Evolutionary conservation across 2,113 vertebrate genomes (phyloP).

Genomic region (Onychorhynchus coronatus): DNA sequence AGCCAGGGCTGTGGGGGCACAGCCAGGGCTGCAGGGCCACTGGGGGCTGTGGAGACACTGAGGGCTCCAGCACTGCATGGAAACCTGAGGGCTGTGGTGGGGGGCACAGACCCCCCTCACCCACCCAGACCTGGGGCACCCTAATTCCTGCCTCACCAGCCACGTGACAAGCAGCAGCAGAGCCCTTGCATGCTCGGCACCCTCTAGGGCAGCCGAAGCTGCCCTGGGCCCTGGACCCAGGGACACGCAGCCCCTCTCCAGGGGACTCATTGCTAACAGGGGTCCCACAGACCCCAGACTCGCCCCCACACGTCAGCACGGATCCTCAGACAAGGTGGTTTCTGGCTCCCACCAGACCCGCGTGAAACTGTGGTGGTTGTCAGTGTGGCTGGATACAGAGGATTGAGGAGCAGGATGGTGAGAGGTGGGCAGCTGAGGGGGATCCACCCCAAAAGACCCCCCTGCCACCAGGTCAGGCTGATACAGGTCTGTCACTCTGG

Average conservation of each 20-base stretch:
- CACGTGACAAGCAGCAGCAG: neutral
- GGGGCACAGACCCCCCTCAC: neutral
- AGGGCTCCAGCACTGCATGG: neutral
- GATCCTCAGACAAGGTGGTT: rapidly evolving
- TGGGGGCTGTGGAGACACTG: neutral
- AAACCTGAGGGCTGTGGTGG: neutral
- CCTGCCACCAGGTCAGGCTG: neutral
- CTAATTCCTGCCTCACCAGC: rapidly evolving
- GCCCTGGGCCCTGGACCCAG: neutral
- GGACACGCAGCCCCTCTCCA: neutral
- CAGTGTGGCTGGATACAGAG: too few species aligned
- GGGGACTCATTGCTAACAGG: neutral
- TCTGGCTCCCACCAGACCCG: rapidly evolving
- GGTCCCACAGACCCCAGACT: neutral
- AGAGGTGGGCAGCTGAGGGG: neutral
- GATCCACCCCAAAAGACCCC: neutral
- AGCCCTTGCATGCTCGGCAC: neutral
- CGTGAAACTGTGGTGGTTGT: neutral
- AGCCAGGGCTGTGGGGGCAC: rapidly evolving
- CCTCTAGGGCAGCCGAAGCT: neutral
- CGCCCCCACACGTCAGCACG: rapidly evolving
- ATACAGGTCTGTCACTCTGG: neutral
- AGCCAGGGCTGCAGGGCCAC: neutral
- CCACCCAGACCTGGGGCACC: neutral
- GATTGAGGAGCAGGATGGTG: neutral